These are phyloP conservation scores for Zonitis immaculata DNA, from an alignment of 2,888 invertebrate genomes.

Conservation along the genomic window DNA sequence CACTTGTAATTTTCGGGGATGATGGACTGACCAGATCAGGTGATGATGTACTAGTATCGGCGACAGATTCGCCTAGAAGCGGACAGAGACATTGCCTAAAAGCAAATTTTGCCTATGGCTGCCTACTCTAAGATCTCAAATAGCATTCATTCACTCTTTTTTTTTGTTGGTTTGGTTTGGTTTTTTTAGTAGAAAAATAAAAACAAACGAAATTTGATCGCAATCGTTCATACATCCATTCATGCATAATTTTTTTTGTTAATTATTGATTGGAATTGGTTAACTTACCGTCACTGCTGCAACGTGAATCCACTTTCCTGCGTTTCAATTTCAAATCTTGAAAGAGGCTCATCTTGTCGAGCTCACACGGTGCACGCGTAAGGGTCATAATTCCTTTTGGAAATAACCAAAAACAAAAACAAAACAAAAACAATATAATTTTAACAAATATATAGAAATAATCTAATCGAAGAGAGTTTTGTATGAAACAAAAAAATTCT, in stretches of 20 bases:
- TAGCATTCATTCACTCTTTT: constrained; percentile 13
- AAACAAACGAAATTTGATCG: no score
- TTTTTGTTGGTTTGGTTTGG: background rate
- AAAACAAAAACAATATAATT: constrained; percentile 1
- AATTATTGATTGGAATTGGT: no score
- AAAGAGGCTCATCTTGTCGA: constrained; percentile 98
- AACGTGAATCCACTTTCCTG: constrained; percentile 95
- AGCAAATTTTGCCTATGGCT: constrained; percentile 44
- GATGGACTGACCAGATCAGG: constrained; percentile 80
- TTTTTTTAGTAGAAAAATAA: no score
- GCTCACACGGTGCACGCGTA: constrained; percentile 95
- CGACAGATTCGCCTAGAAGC: constrained; percentile 80
- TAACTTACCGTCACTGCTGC: constrained; percentile 89
- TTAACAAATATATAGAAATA: background rate
- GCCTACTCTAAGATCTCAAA: constrained; percentile 38
- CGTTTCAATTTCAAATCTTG: constrained; percentile 97
- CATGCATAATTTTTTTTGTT: no score
- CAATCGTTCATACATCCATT: no score
- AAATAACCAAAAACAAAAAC: constrained; percentile 42
- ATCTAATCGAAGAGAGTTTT: background rate
- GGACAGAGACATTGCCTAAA: constrained; percentile 50
- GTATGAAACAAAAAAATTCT: background rate
- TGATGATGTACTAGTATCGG: constrained; percentile 89
- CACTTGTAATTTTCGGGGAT: constrained; percentile 74
- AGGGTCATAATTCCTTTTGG: constrained; percentile 98